Conservation (phyloP, 2,113 vertebrate species). For the Arizona elegans region DNA sequence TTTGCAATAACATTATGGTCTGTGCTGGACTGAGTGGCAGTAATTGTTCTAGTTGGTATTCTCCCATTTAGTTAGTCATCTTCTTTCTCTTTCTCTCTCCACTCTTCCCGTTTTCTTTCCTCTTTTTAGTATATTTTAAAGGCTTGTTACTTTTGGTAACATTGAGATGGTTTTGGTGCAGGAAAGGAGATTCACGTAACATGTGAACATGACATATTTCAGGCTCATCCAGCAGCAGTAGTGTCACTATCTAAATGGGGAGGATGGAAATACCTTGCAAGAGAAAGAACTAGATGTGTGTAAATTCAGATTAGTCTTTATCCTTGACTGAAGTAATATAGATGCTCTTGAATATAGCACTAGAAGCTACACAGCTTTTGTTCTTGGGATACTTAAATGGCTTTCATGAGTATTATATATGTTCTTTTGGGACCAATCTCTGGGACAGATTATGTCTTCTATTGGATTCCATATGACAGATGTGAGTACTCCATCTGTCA, state of each 20-base stretch:
- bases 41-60: background rate
- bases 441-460: background rate
- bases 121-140: background rate
- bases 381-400: background rate
- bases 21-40: background rate
- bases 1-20: background rate
- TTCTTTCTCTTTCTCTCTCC: background rate
- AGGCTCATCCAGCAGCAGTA: background rate
- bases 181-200: background rate
- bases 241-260: background rate
- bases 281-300: background rate
- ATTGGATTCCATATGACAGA: background rate
- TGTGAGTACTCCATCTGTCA: too few relatives aligned
- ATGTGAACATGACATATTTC: background rate
- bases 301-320: background rate
- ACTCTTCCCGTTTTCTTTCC: background rate
- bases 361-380: background rate
- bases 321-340: background rate
- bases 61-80: background rate
- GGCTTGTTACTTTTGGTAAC: background rate
- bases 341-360: background rate
- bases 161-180: background rate
- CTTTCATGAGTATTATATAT: background rate
- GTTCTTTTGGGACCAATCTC: background rate
- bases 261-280: background rate